Percentiles rank a stretch among this genome's conserved stretches.
Evolutionary conservation across 1,140 invertebrate genomes (phyloP).

Genomic region (Lordiphosa stackelbergi): DNA sequence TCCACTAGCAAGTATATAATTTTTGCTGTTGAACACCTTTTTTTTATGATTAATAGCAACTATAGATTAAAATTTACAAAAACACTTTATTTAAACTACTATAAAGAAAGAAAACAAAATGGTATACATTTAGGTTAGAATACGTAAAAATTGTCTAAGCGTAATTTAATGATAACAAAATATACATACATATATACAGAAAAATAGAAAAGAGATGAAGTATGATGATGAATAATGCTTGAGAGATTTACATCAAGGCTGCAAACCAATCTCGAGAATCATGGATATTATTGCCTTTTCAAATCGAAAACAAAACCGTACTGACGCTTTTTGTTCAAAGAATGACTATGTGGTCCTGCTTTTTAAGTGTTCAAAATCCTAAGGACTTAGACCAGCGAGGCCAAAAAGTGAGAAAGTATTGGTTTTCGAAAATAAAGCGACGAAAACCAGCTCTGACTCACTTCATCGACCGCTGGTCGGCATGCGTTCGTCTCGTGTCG

Average conservation of each 20-base stretch:
- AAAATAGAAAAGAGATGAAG: slow-evolving; percentile 12
- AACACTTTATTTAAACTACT: slow-evolving; percentile 8
- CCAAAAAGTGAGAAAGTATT: too few relatives aligned
- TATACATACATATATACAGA: slow-evolving; percentile 47
- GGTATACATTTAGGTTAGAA: slow-evolving; percentile 73
- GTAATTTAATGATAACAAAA: slow-evolving; percentile 72
- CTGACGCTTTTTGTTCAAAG: too few relatives aligned
- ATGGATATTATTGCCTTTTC: too few relatives aligned
- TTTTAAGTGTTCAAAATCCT: too few relatives aligned
- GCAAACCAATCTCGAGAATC: too few relatives aligned
- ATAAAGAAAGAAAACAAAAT: slow-evolving; percentile 36
- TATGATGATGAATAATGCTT: slow-evolving; percentile 37
- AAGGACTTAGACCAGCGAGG: too few relatives aligned
- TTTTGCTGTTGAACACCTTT: slow-evolving; percentile 43
- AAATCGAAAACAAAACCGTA: too few relatives aligned
- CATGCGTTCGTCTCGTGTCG: too few relatives aligned
- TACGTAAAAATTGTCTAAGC: slow-evolving; percentile 72
- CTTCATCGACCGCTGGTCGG: too few relatives aligned
- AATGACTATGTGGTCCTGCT: too few relatives aligned
- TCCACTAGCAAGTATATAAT: slow-evolving; percentile 44
- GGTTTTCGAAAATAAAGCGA: too few relatives aligned
- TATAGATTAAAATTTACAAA: slow-evolving; percentile 67
- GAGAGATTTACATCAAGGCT: slow-evolving; percentile 26
- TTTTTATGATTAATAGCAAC: slow-evolving; percentile 55
- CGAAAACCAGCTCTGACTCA: too few relatives aligned